Base-by-base conservation (phyloP, 2,113 vertebrate genomes). In the Saguinus midas region DNA sequence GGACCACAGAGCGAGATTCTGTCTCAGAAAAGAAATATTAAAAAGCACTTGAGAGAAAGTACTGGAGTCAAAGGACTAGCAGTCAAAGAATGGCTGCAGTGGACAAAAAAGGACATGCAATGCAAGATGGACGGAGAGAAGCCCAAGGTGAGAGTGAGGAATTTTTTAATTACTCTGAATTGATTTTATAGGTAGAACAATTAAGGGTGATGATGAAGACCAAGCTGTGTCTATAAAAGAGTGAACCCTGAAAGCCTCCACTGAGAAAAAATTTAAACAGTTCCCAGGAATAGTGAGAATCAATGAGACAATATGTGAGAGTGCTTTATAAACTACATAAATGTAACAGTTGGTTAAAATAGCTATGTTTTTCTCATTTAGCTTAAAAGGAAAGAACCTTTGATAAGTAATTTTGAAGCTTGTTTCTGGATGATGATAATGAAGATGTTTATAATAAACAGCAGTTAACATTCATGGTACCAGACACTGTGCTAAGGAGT, bases 401-500 rank as follows among this genome's bases (percentile, higher is more conserved):
- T 70, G 40, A 58, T 73, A 90, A 55, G 68, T 68, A 94, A 92
- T 50, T 95, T 83, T 79, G 84, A 96, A 96, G 95, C 8, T 40
- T 91, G 20, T 23, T 88, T 82, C 78, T n/a, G 40, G 58, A 95
- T 43, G 50, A 93, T 32, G 43, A 79, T 16, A 66, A 81, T 35
- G n/a, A 96, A 61, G 70, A 86, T 48, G 64, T 95, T 61, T n/a
- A 55, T 58, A 95, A 93, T 35, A 94, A 89, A 80, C 4, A 96
- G 35, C 35, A 87, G 17, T 43, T 94, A 89, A 66, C 35, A 20
- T 37, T 32, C 76, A 87, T 1, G 52, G n/a, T 52, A 45, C 23
- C 45, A 88, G 72, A 72, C 17, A 86, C 23, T 61, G 13, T 79
- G 84, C 48, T 86, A 70, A 87, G 50, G 2, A 57, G 8, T 43